A percentile compares a stretch with the other conserved stretches of the same genome.
phyloP scores from a whole-genome alignment of 2,888 invertebrate species.

The Anodontia alba region DNA sequence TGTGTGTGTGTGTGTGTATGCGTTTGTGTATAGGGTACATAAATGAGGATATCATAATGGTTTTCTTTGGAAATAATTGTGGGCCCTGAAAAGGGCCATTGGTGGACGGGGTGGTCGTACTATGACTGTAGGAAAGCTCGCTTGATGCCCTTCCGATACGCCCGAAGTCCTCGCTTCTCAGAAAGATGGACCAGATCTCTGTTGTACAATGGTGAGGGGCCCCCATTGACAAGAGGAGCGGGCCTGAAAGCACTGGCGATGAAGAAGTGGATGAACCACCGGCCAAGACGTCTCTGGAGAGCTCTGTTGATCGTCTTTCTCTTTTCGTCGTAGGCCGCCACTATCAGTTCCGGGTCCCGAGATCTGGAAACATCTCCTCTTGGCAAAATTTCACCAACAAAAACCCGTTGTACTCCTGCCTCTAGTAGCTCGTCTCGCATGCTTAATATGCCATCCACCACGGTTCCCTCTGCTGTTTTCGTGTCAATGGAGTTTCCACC shows the following conservation, averaged over 20 bases:
- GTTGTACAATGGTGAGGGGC: background rate
- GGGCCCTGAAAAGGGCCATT: conserved; percentile 6
- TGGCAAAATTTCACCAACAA: background rate
- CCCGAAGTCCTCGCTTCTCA: background rate
- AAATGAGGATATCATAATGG: too few relatives aligned
- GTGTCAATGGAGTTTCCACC: background rate
- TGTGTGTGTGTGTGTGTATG: too few relatives aligned
- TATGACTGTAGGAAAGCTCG: background rate
- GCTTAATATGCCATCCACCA: background rate
- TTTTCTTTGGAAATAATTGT: background rate
- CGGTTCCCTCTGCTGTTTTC: background rate
- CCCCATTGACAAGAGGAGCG: background rate
- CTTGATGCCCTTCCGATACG: background rate
- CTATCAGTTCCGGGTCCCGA: background rate
- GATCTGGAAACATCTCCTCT: conserved; percentile 7
- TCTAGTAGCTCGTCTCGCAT: background rate
- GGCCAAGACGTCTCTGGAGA: background rate
- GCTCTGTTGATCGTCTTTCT: background rate
- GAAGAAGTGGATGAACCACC: background rate
- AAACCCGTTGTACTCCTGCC: background rate
- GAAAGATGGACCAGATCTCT: background rate
- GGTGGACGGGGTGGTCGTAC: background rate
- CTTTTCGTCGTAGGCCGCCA: background rate
- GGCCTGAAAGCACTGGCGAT: background rate
- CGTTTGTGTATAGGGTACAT: too few relatives aligned